phyloP scores from a whole-genome alignment of 2,888 invertebrate genomes.

The Hemithea aestivaria region DNA sequence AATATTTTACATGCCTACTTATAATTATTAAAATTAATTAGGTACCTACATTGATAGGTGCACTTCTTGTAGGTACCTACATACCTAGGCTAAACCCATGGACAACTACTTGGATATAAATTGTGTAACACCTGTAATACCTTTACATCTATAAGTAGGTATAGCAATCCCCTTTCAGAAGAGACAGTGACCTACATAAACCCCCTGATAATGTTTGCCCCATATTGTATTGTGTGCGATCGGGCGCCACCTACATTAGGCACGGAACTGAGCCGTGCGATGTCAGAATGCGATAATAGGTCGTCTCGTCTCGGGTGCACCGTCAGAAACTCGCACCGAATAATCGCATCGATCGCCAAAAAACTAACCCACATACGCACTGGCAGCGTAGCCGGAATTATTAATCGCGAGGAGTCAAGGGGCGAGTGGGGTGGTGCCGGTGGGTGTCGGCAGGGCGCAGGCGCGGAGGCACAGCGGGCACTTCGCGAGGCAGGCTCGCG shows the following conservation, averaged over 20 bases:
- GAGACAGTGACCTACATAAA: constrained; percentile 31
- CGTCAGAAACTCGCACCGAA: constrained; percentile 69
- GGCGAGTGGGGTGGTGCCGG: constrained; percentile 45
- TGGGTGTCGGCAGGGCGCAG: constrained; percentile 41
- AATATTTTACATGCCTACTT: no score
- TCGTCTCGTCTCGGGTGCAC: constrained; percentile 64
- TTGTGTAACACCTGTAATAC: no score
- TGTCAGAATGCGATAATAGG: constrained; percentile 63
- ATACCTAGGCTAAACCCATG: no score
- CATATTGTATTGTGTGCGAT: constrained; percentile 27
- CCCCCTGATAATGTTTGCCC: constrained; percentile 26
- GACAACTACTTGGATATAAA: no score
- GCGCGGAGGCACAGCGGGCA: constrained; percentile 64
- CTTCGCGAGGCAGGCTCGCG: constrained; percentile 74
- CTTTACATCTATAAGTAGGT: constrained; percentile 7
- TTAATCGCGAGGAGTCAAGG: constrained; percentile 72
- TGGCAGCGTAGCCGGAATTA: constrained; percentile 78
- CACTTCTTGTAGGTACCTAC: background rate
- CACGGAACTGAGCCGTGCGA: constrained; percentile 42
- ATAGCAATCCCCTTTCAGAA: constrained; percentile 20
- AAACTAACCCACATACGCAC: constrained; percentile 79
- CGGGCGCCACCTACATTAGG: constrained; percentile 25
- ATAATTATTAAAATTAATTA: no score
- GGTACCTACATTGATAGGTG: no score
- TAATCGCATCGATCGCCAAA: constrained; percentile 78